Evolutionary conservation across 1,140 invertebrate genomes (phyloP).

Genomic region (Orius laevigatus): DNA sequence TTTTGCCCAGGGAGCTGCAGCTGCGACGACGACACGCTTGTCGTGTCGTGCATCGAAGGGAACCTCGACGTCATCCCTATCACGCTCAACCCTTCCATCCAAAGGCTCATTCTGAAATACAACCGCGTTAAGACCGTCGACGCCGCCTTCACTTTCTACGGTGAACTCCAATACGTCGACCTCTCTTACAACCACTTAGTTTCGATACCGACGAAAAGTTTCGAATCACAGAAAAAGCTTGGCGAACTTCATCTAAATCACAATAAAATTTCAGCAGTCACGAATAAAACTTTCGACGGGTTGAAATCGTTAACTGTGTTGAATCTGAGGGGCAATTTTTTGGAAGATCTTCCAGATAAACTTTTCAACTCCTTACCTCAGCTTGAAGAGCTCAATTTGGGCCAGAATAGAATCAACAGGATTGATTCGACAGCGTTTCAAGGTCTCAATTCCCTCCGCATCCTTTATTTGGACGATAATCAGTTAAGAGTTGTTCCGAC

Average conservation of each 20-base stretch:
- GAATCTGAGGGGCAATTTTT: constrained; percentile 63
- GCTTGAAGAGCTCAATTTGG: constrained; percentile 71
- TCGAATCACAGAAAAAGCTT: constrained; percentile 59
- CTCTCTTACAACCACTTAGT: constrained; percentile 67
- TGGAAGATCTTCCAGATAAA: constrained; percentile 56
- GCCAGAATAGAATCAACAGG: constrained; percentile 65
- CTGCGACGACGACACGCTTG: constrained; percentile 74
- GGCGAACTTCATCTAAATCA: constrained; percentile 66
- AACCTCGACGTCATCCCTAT: constrained; percentile 78
- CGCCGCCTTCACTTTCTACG: constrained; percentile 72
- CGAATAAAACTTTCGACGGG: constrained; percentile 61
- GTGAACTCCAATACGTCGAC: constrained; percentile 64
- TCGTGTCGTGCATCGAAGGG: constrained; percentile 70
- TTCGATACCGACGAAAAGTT: constrained; percentile 58
- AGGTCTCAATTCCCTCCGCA: constrained; percentile 52
- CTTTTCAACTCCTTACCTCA: constrained; percentile 56
- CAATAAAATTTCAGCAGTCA: constrained; percentile 66
- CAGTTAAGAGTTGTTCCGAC: constrained; percentile 58
- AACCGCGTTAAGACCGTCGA: constrained; percentile 77
- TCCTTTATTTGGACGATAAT: constrained; percentile 73
- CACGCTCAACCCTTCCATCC: constrained; percentile 74
- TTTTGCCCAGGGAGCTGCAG: constrained; percentile 61
- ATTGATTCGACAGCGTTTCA: constrained; percentile 64
- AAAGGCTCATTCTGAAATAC: constrained; percentile 61
- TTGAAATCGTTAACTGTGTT: constrained; percentile 59